Evolutionary conservation across 2,113 vertebrate genomes (phyloP).

Genomic region (Micronycteris hirsuta): DNA sequence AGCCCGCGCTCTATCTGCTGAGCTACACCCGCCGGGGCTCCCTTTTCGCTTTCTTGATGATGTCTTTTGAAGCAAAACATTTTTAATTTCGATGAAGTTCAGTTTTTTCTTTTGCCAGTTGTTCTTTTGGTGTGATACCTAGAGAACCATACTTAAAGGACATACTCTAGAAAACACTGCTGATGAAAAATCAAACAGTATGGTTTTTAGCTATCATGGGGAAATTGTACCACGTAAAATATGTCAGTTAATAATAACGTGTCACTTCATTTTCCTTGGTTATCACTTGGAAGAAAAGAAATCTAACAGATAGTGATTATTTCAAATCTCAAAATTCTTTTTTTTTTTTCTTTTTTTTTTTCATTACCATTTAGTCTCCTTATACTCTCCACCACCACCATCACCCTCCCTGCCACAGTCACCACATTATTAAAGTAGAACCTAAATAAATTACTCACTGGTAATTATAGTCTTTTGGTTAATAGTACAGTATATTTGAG

Average conservation of each 20-base stretch:
- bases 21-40: too few species aligned
- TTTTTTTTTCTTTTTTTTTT: too few species aligned
- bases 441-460: neutral
- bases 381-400: too few species aligned
- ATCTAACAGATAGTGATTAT: neutral
- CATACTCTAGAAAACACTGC: neutral
- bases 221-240: neutral
- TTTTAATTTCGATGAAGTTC: conserved; percentile 23
- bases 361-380: too few species aligned
- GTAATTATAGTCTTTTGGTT: neutral
- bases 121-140: neutral
- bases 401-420: too few species aligned
- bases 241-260: neutral
- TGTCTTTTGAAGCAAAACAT: neutral
- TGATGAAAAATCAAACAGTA: neutral
- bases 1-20: too few species aligned
- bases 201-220: neutral
- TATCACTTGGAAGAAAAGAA: neutral
- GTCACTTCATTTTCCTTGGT: neutral
- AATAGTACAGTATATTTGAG: neutral
- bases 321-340: neutral
- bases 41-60: neutral
- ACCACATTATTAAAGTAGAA: neutral
- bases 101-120: neutral
- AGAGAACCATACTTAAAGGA: neutral